Evolutionary conservation across 1,140 invertebrate genomes (phyloP), one percentile per base, ranked within the genome.

Genomic region (Leptinotarsa lineolata): DNA sequence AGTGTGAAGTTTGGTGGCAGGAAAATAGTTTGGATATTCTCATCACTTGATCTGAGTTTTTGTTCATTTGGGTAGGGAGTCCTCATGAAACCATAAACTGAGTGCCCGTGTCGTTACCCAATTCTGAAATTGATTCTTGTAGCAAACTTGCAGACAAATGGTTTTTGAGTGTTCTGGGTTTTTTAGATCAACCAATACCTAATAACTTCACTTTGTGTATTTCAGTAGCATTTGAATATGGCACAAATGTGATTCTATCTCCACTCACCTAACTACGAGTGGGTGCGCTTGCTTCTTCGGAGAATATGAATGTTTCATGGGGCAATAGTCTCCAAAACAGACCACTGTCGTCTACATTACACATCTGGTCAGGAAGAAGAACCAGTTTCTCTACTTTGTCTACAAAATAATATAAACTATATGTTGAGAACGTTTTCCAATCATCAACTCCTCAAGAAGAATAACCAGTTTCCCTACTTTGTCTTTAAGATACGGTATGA

Each of bases 141-240:
- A 83, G 61, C 68, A n/a, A n/a, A n/a, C n/a, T n/a, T n/a, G n/a
- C n/a, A n/a, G n/a, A n/a, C n/a, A n/a, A n/a, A n/a, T 70, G 76
- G n/a, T 68, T 77, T 44, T 70, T 72, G 21, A 75, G 72, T 45
- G 30, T 54, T 24, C 54, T 73, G 8, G 83, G 81, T 72, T 81
- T 82, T 79, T 82, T 80, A n/a, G 72, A 15, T 80, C 83, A 84
- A 13, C 79, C 81, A 70, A 84, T 81, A 12, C 83, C 74, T 24
- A 74, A 48, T n/a, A 83, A 71, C 66, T 79, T 16, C 8, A 85
- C 70, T 79, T 85, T 83, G 67, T 83, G 81, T n/a, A 74, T 80
- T 67, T 82, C 84, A 72, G 76, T 77, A 68, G 81, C 80, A 77
- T 85, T 85, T 59, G 79, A 72, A 78, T 83, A 84, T 18, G 78